Conservation (phyloP, 1,140 invertebrate genomes). For the Lordiphosa stackelbergi region DNA sequence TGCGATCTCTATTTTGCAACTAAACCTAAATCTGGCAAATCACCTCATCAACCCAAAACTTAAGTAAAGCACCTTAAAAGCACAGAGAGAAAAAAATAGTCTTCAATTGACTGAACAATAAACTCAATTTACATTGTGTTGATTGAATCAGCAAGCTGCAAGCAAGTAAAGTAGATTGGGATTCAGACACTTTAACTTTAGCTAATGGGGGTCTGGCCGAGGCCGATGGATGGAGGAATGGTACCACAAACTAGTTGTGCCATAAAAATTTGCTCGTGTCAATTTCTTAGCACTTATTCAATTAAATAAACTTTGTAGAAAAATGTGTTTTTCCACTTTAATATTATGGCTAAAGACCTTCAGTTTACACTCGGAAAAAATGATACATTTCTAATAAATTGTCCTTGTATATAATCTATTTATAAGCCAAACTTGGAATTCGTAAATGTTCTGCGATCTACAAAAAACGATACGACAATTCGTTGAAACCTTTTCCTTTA, state of each 20-base stretch:
- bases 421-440: too few relatives aligned
- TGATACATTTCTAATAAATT: too few relatives aligned
- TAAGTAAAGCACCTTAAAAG: slow-evolving; percentile 33
- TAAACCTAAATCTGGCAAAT: slow-evolving; percentile 20
- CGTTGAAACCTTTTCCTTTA: too few relatives aligned
- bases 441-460: too few relatives aligned
- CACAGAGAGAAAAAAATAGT: slow-evolving; percentile 5
- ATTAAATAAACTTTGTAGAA: slow-evolving; percentile 17
- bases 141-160: slow-evolving; percentile 57
- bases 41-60: slow-evolving; percentile 9
- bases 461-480: too few relatives aligned
- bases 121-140: slow-evolving; percentile 61
- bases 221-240: too few relatives aligned
- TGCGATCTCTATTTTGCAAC: slow-evolving; percentile 24
- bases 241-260: slow-evolving; percentile 3
- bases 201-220: slow-evolving; percentile 22
- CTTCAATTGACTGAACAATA: slow-evolving; percentile 63
- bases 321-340: too few relatives aligned
- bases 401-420: too few relatives aligned
- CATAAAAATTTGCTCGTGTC: slow-evolving; percentile 10
- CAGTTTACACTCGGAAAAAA: too few relatives aligned
- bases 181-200: slow-evolving; percentile 65
- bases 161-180: slow-evolving; percentile 55
- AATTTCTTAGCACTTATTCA: slow-evolving; percentile 53
- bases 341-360: too few relatives aligned